Evolutionary conservation across 2,888 invertebrate species (phyloP), one percentile per base, ranked within the genome.

Genomic region (Sthenelais limicola): DNA sequence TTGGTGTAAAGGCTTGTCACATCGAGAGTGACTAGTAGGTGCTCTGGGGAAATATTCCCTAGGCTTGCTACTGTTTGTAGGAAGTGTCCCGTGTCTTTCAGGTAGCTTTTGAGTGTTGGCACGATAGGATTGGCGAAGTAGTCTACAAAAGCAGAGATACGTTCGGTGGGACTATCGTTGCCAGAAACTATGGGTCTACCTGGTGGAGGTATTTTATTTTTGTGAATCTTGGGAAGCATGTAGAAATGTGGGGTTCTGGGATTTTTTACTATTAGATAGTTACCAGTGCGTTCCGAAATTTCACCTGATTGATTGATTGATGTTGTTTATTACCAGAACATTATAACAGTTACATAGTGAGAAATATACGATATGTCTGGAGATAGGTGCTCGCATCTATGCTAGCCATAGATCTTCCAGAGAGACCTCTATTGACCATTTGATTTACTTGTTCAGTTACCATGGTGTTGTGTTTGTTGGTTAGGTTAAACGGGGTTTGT

Each of bases 161-260:
- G 33, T 35, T 66, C 66, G 9, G 56, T 56, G 26, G 66, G 30
- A 30, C 66, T 35, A 5, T 7, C 32, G 38, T 66, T 66, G 5
- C 35, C 66, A 30, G 28, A 28, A n/a, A 66, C 33, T 7, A 66
- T 66, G 5, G 66, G 66, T 21, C 66, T 33, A 18, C 66, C 66
- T 3, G 66, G 66, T 38, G 66, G 66, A 4, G 66, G 35, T 4
- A 5, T 21, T 32, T 9, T 21, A 9, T 5, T 26, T 26, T 66
- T 66, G 66, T 66, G 66, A 24, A 66, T 66, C 38, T 66, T 66
- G 5, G 66, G 66, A 15, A 56, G 56, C 7, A 30, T 18, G 56
- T 56, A 56, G 56, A 56, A 56, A 18, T 9, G 9, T 9, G 56
- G 28, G 5, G 56, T 56, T n/a, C n/a, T n/a, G n/a, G n/a, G n/a